Evolutionary conservation across 2,113 vertebrate species (phyloP), one percentile per base, ranked within the genome.

Genomic region (Sinocyclocheilus grahami): DNA sequence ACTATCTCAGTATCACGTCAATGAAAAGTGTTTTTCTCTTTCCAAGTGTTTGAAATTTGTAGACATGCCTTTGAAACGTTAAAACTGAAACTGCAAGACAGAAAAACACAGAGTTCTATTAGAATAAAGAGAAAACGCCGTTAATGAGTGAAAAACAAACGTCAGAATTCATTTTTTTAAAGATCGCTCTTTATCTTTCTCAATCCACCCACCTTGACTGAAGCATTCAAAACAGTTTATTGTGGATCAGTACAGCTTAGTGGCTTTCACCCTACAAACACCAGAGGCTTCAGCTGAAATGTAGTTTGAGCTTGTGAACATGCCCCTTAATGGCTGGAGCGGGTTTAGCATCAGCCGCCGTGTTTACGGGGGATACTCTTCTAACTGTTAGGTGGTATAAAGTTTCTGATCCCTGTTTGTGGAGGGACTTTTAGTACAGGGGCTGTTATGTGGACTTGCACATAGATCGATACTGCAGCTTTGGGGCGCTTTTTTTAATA

Each of bases 151-250:
- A 69, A 48, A 82, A 71, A 69, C n/a, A 46, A 67, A 69, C 2
- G 24, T 55, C 42, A n/a, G 27, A 53, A 71, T 83, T 82, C 18
- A 33, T 71, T 69, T 51, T 18, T 67, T 51, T 42, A 51, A 14
- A 62, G 10, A 80, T 78, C 4, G 13, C 58, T 80, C 37, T 62
- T 51, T 39, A 69, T 69, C 42, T 51, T 82, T 51, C 37, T 22
- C 58, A 88, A 82, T 78, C 74, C 82, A 27, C 42, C 86, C 67
- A 67, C n/a, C 82, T 87, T 30, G 77, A 88, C 84, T 88, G 67
- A 18, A 60, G 87, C 87, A 86, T 89, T 90, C 87, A 89, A 86
- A 89, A 86, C 87, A 89, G 84, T 87, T 86, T 86, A 78, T 81
- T 86, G 84, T 51, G 16, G 77, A 87, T 91, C 89, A 86, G 86